Base-by-base conservation (phyloP, 2,888 invertebrate genomes). In the Tipula confusa region DNA sequence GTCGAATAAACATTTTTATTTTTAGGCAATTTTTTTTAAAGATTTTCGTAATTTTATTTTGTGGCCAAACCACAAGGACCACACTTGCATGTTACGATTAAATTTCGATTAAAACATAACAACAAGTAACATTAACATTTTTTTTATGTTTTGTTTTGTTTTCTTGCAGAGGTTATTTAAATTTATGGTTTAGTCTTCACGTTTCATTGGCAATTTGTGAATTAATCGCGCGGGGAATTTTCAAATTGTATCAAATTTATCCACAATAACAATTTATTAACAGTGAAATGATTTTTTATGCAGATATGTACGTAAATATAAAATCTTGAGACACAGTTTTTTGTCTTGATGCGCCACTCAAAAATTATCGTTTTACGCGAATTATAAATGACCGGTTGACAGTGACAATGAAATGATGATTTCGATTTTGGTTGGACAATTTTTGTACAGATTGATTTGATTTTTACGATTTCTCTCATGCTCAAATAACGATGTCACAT, bases 221-320 rank as follows among this genome's bases (percentile, higher is more conserved):
- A 64, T 64, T 64, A 64, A 64, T 64, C 64, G 64, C 64, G 64
- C 64, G 64, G 24, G 64, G 24, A 64, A 64, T 64, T 64, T 64
- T 64, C 64, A 64, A 64, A 64, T 64, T 64, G 64, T 64, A 64
- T 64, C 64, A 64, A 64, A 64, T 64, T 64, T 64, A 64, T 2
- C 64, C 24, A 24, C 64, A 64, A 64, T 64, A 64, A 64, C 64
- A 64, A 64, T 64, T 64, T 64, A 64, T 64, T 64, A 64, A 64
- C 64, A 64, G 64, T 24, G 64, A 24, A 64, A 64, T 64, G 64
- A 9, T 64, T 64, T 64, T 64, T n/a, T n/a, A n/a, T n/a, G n/a
- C n/a, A n/a, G n/a, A n/a, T n/a, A n/a, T n/a, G n/a, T 24, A 38
- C 0, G 64, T 9, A 64, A 24, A 64, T 15, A 6, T 9, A 33